Evolutionary conservation across 2,797 vertebrate species (phyloP).

Genomic region (Neostethus bicornis): DNA sequence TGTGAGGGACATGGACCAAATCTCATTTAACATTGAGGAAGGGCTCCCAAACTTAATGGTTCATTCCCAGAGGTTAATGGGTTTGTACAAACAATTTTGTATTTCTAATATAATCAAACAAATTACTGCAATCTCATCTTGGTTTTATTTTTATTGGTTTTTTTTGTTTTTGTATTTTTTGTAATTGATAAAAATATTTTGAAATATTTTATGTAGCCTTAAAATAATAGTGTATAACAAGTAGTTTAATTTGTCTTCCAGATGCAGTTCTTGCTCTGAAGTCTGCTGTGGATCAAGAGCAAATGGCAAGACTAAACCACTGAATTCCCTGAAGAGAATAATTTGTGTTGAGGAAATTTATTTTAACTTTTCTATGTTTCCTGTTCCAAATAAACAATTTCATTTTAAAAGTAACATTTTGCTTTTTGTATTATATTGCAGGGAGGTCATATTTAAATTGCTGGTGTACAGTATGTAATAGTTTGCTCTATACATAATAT

Average conservation of each 20-base stretch:
- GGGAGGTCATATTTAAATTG: no score
- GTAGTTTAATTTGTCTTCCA: conserved; percentile 37
- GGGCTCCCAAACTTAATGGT: conserved; percentile 60
- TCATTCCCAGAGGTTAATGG: conserved; percentile 61
- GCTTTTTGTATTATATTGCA: conserved; percentile 18
- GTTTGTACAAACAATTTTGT: conserved; percentile 58
- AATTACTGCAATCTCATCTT: no score
- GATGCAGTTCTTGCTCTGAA: conserved; percentile 62
- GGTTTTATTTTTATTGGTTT: no score
- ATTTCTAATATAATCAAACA: neutral
- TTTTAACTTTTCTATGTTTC: neutral
- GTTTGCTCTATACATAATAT: no score
- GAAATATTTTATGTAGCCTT: neutral
- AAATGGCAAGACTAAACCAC: conserved; percentile 35
- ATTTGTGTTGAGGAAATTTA: no score
- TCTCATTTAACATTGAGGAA: conserved; percentile 81
- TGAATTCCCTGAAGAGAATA: conserved; percentile 2
- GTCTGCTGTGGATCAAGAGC: conserved; percentile 66
- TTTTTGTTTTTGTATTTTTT: neutral
- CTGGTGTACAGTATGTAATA: no score
- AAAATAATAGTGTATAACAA: neutral
- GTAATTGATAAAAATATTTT: neutral
- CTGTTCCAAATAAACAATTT: neutral
- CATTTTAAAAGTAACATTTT: neutral
- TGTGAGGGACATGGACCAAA: conserved; percentile 78